These are phyloP conservation scores for Drosophila pandora DNA, from an alignment of 1,140 invertebrate species.

Conservation along the genomic window DNA sequence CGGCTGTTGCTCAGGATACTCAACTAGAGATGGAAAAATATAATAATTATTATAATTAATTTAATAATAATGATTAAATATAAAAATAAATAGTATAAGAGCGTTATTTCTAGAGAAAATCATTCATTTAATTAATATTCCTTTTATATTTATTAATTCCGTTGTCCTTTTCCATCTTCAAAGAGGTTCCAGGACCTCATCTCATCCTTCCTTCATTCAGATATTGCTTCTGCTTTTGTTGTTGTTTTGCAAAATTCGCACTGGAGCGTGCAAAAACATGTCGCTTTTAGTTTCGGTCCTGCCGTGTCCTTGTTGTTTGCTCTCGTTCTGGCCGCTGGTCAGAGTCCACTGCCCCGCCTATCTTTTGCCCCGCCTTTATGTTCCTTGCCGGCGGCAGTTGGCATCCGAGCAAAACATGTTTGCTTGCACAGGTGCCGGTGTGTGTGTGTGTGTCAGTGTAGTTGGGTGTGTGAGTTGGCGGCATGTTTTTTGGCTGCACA, in stretches of 20 bases:
- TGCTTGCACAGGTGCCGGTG: slow-evolving; percentile 60
- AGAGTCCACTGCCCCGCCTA: slow-evolving; percentile 3
- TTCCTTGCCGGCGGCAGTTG: slow-evolving; percentile 63
- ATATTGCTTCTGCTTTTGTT: slow-evolving; percentile 37
- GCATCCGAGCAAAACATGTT: slow-evolving; percentile 68
- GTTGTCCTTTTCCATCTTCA: slow-evolving; percentile 9
- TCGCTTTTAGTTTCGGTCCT: slow-evolving; percentile 73
- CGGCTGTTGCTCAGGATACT: slow-evolving; percentile 52
- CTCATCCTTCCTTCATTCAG: slow-evolving; percentile 4
- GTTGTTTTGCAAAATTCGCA: slow-evolving; percentile 61
- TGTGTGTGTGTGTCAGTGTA: slow-evolving; percentile 15
- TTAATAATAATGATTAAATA: too few species aligned
- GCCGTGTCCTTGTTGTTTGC: slow-evolving; percentile 74
- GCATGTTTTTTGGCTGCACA: slow-evolving; percentile 66
- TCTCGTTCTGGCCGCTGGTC: slow-evolving; percentile 46
- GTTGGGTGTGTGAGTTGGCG: slow-evolving; percentile 26
- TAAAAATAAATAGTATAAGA: background rate
- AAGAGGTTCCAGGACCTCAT: slow-evolving; percentile 16
- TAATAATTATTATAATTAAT: background rate
- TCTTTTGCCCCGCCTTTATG: background rate
- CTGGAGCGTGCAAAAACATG: slow-evolving; percentile 74
- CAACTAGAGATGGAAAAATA: slow-evolving; percentile 15
- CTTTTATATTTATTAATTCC: background rate
- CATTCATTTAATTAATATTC: background rate
- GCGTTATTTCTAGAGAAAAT: too few species aligned